phyloP scores from a whole-genome alignment of 2,888 invertebrate species.

The Sesamia inferens region DNA sequence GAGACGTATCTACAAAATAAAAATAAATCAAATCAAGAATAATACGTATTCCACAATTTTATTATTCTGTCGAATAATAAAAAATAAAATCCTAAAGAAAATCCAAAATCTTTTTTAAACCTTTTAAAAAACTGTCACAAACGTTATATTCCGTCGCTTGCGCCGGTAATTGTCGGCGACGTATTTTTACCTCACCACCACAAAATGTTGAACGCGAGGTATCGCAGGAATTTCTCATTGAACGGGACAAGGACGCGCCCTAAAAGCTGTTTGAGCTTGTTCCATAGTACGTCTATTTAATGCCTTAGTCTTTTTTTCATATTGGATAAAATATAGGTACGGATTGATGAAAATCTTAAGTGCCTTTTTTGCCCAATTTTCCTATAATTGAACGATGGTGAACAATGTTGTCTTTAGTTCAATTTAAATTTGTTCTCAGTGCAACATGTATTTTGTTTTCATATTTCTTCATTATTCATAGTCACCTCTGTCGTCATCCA shows the following conservation, averaged over 20 bases:
- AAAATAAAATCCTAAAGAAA: not conserved
- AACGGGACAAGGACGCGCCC: constrained; percentile 61
- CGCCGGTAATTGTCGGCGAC: constrained; percentile 59
- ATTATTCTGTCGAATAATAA: too few relatives aligned
- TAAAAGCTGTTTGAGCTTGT: constrained; percentile 58
- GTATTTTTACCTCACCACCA: constrained; percentile 76
- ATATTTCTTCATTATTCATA: not conserved
- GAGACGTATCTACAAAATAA: not conserved
- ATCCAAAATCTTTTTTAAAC: not conserved
- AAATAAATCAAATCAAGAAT: not conserved
- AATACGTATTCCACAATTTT: not conserved
- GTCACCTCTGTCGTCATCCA: not conserved
- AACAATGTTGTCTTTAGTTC: not conserved
- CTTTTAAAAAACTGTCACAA: not conserved
- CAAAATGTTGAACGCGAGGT: constrained; percentile 72
- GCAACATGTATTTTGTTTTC: not conserved
- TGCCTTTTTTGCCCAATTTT: too few relatives aligned
- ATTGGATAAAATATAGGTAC: not conserved
- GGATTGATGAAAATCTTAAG: not conserved
- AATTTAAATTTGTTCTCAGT: not conserved
- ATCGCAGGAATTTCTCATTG: constrained; percentile 79
- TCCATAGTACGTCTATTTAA: constrained; percentile 37
- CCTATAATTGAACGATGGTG: not conserved
- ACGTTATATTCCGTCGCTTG: constrained; percentile 42
- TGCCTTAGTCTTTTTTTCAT: constrained; percentile 15